Base-by-base conservation (phyloP, 2,113 vertebrate species). In the Sisor rabdophorus region DNA sequence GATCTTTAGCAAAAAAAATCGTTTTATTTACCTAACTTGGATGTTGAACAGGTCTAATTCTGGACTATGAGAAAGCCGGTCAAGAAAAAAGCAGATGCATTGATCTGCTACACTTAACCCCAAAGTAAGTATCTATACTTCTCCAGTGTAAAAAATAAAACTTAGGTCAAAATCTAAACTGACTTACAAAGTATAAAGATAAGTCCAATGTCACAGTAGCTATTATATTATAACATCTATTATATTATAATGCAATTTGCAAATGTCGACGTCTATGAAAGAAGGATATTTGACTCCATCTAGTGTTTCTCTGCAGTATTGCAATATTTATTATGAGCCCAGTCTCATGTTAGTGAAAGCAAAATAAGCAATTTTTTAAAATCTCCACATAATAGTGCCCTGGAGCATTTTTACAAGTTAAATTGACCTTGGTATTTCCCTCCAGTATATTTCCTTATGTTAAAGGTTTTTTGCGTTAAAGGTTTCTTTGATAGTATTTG, bases 51-150 rank as follows among this genome's bases (percentile, higher is more conserved):
- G 96, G 95, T 76, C 94, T 99, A 85, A 92, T 96, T 85, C 81
- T 98, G 83, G 97, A 99, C 75, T 98, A 95, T 76, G 89, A 95
- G 47, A 91, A 93, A 88, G 84, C 60, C 56, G 94, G 92, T 32
- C 84, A 90, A 65, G 19, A 90, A 65, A 94, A 89, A 84, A 96
- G 92, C 47, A 96, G 88, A 90, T 95, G 93, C 32, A 95, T 98
- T 76, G 95, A 99, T 81, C 88, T 98, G 44, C 89, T 99, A 54
- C 88, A 94, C 79, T 92, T 98, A 70, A 91, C 79, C 56, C 87
- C 92, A 71, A 85, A 87, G 97, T 98, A 87, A 91, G 93, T 92
- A 63, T 11, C 52, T 26, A 32, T 22, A 3, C 20, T 59, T 78
- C 63, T 13, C 30, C 19, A 28, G 16, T 61, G 48, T 67, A 6